Percentiles rank a stretch among this genome's conserved stretches.
Evolutionary conservation across 2,888 invertebrate species (phyloP).

Genomic region (Germaria angustata): DNA sequence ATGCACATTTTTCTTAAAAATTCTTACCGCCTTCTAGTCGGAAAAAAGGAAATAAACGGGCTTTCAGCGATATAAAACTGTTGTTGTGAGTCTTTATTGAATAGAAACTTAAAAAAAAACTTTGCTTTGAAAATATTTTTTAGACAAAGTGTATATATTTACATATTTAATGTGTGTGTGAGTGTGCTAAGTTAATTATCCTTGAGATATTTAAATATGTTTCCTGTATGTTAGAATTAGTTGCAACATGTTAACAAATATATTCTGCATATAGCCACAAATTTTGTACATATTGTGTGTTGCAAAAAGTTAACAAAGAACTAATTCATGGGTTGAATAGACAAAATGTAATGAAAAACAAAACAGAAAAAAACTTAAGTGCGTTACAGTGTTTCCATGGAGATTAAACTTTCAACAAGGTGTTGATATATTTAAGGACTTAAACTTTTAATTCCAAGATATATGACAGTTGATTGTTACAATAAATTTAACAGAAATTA

Average conservation of each 20-base stretch:
- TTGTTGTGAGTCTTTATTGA: too few species aligned
- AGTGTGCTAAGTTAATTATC: conserved; percentile 42
- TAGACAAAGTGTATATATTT: too few species aligned
- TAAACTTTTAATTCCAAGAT: conserved; percentile 26
- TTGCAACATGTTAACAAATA: conserved; percentile 8
- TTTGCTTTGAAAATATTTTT: too few species aligned
- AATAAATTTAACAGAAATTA: neutral
- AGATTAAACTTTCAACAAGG: conserved; percentile 44
- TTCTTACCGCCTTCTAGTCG: too few species aligned
- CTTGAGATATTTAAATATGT: conserved; percentile 53
- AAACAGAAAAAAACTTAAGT: too few species aligned
- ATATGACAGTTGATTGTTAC: conserved; percentile 4
- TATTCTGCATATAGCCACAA: neutral
- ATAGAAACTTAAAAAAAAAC: too few species aligned
- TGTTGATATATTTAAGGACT: conserved; percentile 43
- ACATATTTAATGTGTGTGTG: neutral
- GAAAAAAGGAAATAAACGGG: too few species aligned
- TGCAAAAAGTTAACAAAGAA: neutral
- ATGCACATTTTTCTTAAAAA: too few species aligned
- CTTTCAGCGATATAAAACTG: too few species aligned
- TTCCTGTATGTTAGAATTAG: conserved; percentile 33
- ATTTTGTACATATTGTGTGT: neutral
- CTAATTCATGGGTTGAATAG: neutral
- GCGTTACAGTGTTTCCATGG: conserved; percentile 17
- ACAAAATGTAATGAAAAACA: neutral